phyloP scores from a whole-genome alignment of 2,888 invertebrate species.

The Drosophila yooni region DNA sequence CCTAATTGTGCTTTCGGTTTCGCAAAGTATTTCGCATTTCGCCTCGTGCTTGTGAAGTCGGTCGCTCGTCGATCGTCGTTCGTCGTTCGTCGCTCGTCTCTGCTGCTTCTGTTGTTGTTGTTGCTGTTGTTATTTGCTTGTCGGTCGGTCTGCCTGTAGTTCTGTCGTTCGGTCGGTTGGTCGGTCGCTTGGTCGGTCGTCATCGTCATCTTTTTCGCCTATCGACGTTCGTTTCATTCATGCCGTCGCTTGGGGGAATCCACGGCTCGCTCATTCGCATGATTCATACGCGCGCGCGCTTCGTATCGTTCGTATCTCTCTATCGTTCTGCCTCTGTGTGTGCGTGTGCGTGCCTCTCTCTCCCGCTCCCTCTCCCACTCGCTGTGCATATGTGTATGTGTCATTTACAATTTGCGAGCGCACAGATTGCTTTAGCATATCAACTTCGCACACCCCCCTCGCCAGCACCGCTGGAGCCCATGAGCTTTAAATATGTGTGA shows the following conservation, averaged over 20 bases:
- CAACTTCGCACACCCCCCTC: conserved; percentile 4
- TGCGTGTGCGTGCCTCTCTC: conserved; percentile 8
- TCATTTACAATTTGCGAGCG: conserved; percentile 38
- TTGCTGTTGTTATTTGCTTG: not conserved
- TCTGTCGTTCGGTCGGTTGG: not conserved
- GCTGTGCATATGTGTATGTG: conserved; percentile 16
- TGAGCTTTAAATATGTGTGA: conserved; percentile 48
- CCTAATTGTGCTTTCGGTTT: conserved; percentile 45
- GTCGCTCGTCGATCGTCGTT: conserved; percentile 5
- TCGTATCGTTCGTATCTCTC: conserved; percentile 7
- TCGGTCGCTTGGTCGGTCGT: conserved; percentile 3
- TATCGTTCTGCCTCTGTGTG: not conserved
- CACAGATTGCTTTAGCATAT: conserved; percentile 50
- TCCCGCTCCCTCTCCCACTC: not conserved
- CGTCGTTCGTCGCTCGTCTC: not conserved
- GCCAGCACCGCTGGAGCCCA: not conserved
- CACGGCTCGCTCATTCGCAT: conserved; percentile 59
- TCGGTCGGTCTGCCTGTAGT: not conserved
- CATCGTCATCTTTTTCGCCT: conserved; percentile 37
- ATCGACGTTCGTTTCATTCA: conserved; percentile 67
- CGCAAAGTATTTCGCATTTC: conserved; percentile 37
- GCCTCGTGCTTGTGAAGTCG: conserved; percentile 38
- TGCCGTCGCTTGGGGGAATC: conserved; percentile 68
- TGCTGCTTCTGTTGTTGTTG: conserved; percentile 23
- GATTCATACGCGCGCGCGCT: conserved; percentile 58